Percentiles rank a stretch among this genome's conserved stretches.
These are phyloP conservation scores for Mallotus villosus DNA, from an alignment of 2,797 vertebrate species.

Conservation along the genomic window DNA sequence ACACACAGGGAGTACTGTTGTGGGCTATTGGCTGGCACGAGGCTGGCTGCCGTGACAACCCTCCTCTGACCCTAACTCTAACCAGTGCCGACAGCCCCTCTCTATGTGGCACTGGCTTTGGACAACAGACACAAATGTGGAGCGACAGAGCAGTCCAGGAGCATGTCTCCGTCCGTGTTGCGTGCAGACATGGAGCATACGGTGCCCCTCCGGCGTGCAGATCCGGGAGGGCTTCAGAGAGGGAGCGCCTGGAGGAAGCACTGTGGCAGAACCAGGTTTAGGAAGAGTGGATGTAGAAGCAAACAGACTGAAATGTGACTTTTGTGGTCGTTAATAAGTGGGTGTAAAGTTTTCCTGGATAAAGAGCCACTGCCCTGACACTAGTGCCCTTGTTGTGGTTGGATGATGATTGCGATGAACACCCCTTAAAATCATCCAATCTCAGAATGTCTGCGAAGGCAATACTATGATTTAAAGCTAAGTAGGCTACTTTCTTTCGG, in stretches of 20 bases:
- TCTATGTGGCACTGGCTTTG: conserved; percentile 35
- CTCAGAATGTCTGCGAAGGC: neutral
- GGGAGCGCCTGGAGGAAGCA: neutral
- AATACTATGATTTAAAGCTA: neutral
- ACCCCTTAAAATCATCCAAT: too few relatives aligned
- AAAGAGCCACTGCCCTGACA: too few relatives aligned
- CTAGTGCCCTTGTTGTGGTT: too few relatives aligned
- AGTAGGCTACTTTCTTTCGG: too few relatives aligned
- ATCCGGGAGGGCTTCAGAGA: conserved; percentile 40
- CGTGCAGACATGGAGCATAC: conserved; percentile 58
- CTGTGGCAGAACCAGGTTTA: too few relatives aligned
- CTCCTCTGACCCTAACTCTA: neutral
- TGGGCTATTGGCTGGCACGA: conserved; percentile 1
- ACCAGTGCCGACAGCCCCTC: conserved; percentile 22
- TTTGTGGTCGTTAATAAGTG: too few relatives aligned
- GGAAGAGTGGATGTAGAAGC: too few relatives aligned
- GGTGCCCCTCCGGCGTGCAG: conserved; percentile 29
- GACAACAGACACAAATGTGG: conserved; percentile 47
- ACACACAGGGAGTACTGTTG: too few relatives aligned
- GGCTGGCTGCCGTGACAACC: conserved; percentile 18
- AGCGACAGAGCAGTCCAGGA: conserved; percentile 53
- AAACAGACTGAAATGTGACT: too few relatives aligned
- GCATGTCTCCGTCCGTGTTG: conserved; percentile 40
- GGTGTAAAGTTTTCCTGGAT: too few relatives aligned
- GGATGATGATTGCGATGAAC: neutral